phyloP scores from a whole-genome alignment of 2,888 invertebrate genomes.

The Caradrina kadenii region DNA sequence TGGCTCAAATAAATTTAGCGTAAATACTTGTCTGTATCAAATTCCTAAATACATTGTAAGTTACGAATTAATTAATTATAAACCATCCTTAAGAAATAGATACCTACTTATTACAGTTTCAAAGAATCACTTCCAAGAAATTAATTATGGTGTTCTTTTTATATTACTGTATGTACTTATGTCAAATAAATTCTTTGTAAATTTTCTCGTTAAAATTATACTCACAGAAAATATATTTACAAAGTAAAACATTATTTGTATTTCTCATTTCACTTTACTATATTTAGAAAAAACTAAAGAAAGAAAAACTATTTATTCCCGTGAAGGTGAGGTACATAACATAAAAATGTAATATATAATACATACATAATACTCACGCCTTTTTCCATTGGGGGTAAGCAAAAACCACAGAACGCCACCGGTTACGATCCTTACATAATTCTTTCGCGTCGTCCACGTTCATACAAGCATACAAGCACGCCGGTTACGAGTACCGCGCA shows the following conservation, averaged over 20 bases:
- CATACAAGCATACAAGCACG: no score
- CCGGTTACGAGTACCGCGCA: no score
- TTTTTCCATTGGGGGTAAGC: no score
- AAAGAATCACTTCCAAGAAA: background rate
- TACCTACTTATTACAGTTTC: slow-evolving; percentile 5
- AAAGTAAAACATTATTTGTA: background rate
- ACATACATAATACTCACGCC: no score
- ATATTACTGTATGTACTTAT: background rate
- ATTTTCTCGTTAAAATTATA: slow-evolving; percentile 7
- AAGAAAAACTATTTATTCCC: no score
- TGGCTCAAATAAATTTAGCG: background rate
- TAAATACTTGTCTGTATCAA: slow-evolving; percentile 4
- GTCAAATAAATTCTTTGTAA: background rate
- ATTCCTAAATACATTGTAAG: slow-evolving; percentile 2
- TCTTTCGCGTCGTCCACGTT: no score
- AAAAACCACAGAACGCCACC: no score
- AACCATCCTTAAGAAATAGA: slow-evolving; percentile 14
- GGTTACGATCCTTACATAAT: no score
- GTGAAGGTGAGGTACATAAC: no score
- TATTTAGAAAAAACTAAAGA: no score
- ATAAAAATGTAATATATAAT: no score
- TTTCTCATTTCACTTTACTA: background rate
- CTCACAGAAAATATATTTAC: background rate
- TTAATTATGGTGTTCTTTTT: slow-evolving; percentile 2
- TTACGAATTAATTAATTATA: background rate